Evolutionary conservation across 2,888 invertebrate species (phyloP).

Genomic region (Sarcophaga subvicina): DNA sequence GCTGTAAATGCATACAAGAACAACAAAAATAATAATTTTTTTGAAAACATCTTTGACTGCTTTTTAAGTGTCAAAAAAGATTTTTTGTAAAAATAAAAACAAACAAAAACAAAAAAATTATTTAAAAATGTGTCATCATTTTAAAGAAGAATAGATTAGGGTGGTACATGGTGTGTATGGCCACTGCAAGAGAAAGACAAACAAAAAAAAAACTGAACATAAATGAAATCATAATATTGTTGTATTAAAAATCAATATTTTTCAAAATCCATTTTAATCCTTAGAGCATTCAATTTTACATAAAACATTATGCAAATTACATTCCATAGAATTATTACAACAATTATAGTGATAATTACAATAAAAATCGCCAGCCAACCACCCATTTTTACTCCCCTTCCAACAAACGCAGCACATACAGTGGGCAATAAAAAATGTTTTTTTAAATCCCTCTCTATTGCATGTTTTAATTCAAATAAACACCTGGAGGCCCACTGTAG

Average conservation of each 20-base stretch:
- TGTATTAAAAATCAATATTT: not conserved
- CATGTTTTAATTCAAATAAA: too few species aligned
- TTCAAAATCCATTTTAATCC: constrained; percentile 2
- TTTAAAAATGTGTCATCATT: constrained; percentile 16
- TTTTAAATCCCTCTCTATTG: too few species aligned
- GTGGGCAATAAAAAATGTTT: too few species aligned
- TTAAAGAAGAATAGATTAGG: too few species aligned
- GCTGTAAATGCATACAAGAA: not conserved
- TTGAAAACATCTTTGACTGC: constrained; percentile 50
- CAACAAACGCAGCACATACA: too few species aligned
- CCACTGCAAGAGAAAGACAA: not conserved
- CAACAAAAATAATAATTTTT: not conserved
- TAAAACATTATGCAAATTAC: constrained; percentile 23
- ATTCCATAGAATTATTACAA: constrained; percentile 7
- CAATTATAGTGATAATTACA: constrained; percentile 15
- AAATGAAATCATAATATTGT: not conserved
- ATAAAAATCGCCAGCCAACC: not conserved
- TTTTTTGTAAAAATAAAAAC: constrained; percentile 34
- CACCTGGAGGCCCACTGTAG: not conserved
- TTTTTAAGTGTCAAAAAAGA: constrained; percentile 51
- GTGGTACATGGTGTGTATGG: too few species aligned
- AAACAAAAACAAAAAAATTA: constrained; percentile 34
- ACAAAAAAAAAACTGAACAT: not conserved
- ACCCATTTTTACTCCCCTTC: not conserved
- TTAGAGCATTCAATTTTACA: constrained; percentile 10